A percentile compares a stretch with the other conserved stretches of the same genome.
phyloP scores from a whole-genome alignment of 2,113 vertebrate species.

The Hippoglossus stenolepis region DNA sequence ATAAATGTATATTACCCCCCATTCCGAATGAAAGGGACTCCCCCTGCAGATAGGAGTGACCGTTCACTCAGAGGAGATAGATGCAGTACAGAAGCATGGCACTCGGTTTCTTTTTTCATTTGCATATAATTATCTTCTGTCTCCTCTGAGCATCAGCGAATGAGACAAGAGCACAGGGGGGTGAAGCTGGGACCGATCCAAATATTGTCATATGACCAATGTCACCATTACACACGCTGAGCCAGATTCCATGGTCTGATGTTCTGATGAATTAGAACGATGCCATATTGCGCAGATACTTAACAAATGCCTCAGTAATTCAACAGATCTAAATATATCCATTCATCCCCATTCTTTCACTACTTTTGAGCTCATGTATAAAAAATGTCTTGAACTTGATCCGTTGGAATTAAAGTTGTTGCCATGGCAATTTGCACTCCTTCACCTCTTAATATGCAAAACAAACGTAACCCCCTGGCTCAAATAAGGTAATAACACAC shows the following conservation, averaged over 20 bases:
- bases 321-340: neutral
- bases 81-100: neutral
- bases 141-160: neutral
- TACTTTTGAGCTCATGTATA: no score
- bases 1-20: conserved; percentile 45
- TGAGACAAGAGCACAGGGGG: neutral
- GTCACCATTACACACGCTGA: neutral
- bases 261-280: neutral
- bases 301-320: neutral
- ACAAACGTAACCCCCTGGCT: neutral
- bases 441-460: no score
- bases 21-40: conserved; percentile 34
- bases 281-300: neutral
- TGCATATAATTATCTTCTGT: conserved; percentile 22
- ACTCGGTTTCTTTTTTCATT: conserved; percentile 6
- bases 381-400: neutral
- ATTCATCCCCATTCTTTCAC: no score
- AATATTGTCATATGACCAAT: neutral
- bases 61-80: conserved; percentile 4
- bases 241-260: neutral
- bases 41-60: conserved; percentile 16
- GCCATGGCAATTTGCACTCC: neutral
- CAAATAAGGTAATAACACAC: neutral
- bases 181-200: neutral
- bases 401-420: neutral